Base-by-base conservation (phyloP, 2,113 vertebrate species). In the Camelus bactrianus region DNA sequence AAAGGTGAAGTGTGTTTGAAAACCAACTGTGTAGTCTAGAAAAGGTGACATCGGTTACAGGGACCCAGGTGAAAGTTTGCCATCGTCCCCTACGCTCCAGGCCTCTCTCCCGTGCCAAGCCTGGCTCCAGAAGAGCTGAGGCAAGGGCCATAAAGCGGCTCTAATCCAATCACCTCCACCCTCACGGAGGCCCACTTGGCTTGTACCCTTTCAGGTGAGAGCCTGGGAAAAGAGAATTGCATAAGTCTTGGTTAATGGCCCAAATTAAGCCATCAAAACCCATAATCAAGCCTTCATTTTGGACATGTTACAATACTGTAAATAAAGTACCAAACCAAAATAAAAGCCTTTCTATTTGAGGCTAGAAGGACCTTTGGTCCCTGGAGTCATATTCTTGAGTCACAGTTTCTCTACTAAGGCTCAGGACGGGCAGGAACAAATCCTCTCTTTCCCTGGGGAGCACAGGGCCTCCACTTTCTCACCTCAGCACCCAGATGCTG, bases 61-160 rank as follows among this genome's bases (percentile, higher is more conserved):
- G 48, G 38, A 65, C 62, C 19, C 50, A 48, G 72, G 94, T 16
- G n/a, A 56, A 48, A 38, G 70, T 72, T 69, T 22, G 20, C 48
- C 56, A 30, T 50, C 28, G 11, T 20, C 17, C 6, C 42, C 19
- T 42, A 42, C 7, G 9, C 4, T 1, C 16, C 11, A 6, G 24
- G 46, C 86, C 52, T 22, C 38, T 42, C 52, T 84, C 15, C 24
- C 8, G 22, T 86, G 91, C 96, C 94, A 94, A 73, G 32, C 70
- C 93, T 94, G 97, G 96, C 97, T 96, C 97, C 97, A 94, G 85
- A 73, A 91, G 10, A 80, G 85, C 89, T 97, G 97, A 93, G 85
- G 46, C 26, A 4, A 84, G 73, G 60, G 58, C 91, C 58, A 83
- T 97, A 96, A 97, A 98, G 72, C 13, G 58, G 38, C 77, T 83